A percentile compares a stretch with the other conserved stretches of the same genome.
phyloP scores from a whole-genome alignment of 2,888 invertebrate genomes.

The Coleophora deauratella region DNA sequence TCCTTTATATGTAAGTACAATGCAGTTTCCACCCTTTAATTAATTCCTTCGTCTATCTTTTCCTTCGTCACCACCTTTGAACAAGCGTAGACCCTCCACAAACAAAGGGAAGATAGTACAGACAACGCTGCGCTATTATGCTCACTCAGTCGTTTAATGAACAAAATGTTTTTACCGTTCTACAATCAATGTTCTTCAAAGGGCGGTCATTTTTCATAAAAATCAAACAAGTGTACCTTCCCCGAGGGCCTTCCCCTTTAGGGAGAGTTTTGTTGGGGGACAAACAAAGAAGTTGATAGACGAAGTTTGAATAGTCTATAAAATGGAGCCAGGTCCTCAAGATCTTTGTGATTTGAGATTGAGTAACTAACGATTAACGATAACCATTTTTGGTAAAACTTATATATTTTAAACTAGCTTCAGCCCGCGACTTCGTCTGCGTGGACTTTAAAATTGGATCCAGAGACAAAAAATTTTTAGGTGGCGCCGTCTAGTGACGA shows the following conservation, averaged over 20 bases:
- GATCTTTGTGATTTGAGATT: conserved; percentile 1
- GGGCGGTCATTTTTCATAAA: conserved; percentile 56
- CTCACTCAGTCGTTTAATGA: conserved; percentile 37
- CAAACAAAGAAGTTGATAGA: conserved; percentile 40
- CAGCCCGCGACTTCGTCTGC: too few species aligned
- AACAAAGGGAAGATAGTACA: conserved; percentile 8
- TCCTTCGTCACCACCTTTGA: too few species aligned
- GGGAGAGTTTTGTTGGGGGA: conserved; percentile 2
- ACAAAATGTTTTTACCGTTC: conserved; percentile 45
- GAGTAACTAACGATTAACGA: too few species aligned
- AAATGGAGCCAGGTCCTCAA: conserved; percentile 33
- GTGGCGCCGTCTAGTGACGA: too few species aligned
- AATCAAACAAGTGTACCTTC: conserved; percentile 31
- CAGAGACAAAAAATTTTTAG: too few species aligned
- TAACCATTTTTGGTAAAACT: too few species aligned
- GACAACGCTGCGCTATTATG: conserved; percentile 1
- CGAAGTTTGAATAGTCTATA: conserved; percentile 49
- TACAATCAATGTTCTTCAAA: conserved; percentile 38
- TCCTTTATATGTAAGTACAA: too few species aligned
- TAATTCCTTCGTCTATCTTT: too few species aligned
- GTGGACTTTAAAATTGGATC: too few species aligned
- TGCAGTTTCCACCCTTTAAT: too few species aligned
- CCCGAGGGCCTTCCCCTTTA: conserved; percentile 43
- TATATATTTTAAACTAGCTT: too few species aligned
- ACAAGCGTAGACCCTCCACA: not conserved